phyloP scores from a whole-genome alignment of 2,113 vertebrate genomes.

The Todiramphus chloris region DNA sequence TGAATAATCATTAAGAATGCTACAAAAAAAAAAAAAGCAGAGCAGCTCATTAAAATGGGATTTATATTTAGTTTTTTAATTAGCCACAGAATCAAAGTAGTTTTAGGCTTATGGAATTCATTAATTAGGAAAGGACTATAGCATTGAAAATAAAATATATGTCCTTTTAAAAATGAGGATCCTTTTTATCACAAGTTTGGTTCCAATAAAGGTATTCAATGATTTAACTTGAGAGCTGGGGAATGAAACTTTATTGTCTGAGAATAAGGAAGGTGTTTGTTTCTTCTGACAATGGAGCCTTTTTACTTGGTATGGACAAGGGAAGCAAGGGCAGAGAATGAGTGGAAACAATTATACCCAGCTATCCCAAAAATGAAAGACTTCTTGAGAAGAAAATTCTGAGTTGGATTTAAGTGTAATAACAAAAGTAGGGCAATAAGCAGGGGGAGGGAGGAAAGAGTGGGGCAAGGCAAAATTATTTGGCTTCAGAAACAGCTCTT shows the following conservation, averaged over 20 bases:
- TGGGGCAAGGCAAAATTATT: not conserved
- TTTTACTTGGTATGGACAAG: not conserved
- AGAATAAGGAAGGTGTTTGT: not conserved
- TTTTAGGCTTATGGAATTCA: constrained; percentile 26
- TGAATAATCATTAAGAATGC: constrained; percentile 45
- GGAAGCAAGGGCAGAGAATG: not conserved
- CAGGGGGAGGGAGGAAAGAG: not conserved
- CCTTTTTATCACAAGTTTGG: not conserved
- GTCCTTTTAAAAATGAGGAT: not conserved
- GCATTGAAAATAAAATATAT: not conserved
- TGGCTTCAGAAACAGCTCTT: not conserved
- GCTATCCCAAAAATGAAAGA: not conserved
- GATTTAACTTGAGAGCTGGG: not conserved
- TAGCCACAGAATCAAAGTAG: constrained; percentile 33
- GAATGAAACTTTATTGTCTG: not conserved
- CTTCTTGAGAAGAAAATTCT: not conserved
- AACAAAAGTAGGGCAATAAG: not conserved
- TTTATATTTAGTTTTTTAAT: constrained; percentile 57
- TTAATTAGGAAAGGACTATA: constrained; percentile 1
- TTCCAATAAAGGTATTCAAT: not conserved
- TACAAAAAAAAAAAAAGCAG: not conserved
- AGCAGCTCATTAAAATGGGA: constrained; percentile 29
- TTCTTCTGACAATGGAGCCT: not conserved
- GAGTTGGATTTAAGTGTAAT: not conserved
- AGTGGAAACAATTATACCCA: not conserved